These are phyloP conservation scores for Todus mexicanus DNA, from an alignment of 2,797 vertebrate genomes.

Conservation along the genomic window DNA sequence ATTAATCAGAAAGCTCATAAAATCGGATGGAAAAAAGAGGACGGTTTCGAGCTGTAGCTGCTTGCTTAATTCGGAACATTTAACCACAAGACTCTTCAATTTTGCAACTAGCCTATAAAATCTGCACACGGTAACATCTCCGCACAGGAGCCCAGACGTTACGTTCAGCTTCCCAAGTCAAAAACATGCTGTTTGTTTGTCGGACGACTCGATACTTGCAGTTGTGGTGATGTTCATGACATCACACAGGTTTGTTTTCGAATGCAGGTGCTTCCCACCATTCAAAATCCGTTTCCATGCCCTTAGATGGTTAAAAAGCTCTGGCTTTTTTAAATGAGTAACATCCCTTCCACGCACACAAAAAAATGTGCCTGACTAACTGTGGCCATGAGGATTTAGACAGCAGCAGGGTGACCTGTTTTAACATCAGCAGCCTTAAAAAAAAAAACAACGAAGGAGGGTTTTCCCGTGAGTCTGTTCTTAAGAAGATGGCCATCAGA, in stretches of 20 bases:
- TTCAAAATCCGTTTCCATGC: not conserved
- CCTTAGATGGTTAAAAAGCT: not conserved
- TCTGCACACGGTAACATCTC: not conserved
- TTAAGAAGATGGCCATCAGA: not conserved
- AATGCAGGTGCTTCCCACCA: slow-evolving; percentile 30
- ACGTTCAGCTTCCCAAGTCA: not conserved
- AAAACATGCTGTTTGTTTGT: accelerated
- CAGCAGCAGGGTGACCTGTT: not conserved
- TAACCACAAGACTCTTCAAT: not conserved
- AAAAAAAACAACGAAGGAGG: not conserved
- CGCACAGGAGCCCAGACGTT: not conserved
- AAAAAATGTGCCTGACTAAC: not conserved
- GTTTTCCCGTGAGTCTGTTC: not conserved
- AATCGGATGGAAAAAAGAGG: not conserved
- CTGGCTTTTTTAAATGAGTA: not conserved
- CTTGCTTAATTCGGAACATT: not conserved
- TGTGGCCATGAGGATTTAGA: not conserved
- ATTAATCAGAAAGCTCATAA: slow-evolving; percentile 2
- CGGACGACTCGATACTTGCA: not conserved
- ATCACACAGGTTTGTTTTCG: not conserved
- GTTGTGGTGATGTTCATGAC: not conserved
- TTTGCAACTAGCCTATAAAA: not conserved
- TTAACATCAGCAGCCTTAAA: not conserved
- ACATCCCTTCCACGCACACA: not conserved
- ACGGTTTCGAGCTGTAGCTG: not conserved